Base-by-base conservation (phyloP, 2,113 vertebrate species). In the Heteronetta atricapilla region DNA sequence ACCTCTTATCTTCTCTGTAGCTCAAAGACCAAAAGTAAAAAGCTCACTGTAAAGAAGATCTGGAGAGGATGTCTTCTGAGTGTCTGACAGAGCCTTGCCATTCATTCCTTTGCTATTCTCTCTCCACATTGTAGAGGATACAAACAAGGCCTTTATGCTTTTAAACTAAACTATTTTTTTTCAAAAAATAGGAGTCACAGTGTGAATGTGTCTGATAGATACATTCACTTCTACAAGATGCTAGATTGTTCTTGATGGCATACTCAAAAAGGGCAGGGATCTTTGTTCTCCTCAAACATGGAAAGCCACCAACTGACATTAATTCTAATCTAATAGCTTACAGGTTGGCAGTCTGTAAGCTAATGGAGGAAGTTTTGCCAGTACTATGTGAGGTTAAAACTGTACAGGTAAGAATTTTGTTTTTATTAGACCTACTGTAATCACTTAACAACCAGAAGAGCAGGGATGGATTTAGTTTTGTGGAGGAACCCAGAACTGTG, bases 1-100 rank as follows among this genome's bases (percentile, higher is more conserved):
- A 92, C 46, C 78, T 83, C 63, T n/a, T 62, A 87, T 97, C 62
- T 87, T 92, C 78, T 92, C 67, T 73, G 70, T 44, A 85, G 83
- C 70, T 66, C 87, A 85, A 89, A 63, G 66, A 89, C 63, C 67
- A 66, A 76, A 78, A 92, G 40, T 34, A 76, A 80, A 84, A 92
- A 79, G 8, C 73, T 92, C 33, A 29, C 9, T n/a, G 23, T 36
- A 94, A 20, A 73, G 83, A 87, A 90, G 26, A 34, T 73, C 48
- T 2, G 6, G 31, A 76, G 15, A 82, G 6, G 20, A 53, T 44
- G 34, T 72, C 60, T 86, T 85, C 78, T 23, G 38, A 66, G 26
- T 12, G 14, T 14, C 33, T 79, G 38, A 60, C 81, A 84, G 20
- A 78, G 26, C 67, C 58, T 76, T 62, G 21, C 36, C 34, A 36